phyloP scores from a whole-genome alignment of 2,888 invertebrate species.

The Phortica magna region DNA sequence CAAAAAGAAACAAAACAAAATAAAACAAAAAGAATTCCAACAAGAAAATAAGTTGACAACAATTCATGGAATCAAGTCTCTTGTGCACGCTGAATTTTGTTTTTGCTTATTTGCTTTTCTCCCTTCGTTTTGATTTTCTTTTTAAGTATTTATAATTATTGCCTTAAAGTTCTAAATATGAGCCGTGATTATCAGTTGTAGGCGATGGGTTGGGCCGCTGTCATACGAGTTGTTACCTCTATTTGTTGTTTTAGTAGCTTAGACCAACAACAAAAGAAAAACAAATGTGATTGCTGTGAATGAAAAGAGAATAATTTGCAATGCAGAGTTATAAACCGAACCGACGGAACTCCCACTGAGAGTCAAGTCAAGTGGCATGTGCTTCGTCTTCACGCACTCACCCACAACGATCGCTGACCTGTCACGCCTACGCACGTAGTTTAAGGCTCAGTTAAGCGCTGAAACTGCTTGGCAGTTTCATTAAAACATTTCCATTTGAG shows the following conservation, averaged over 20 bases:
- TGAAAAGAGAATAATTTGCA: no score
- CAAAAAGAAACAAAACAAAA: neutral
- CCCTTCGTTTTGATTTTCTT: neutral
- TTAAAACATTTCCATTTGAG: conserved; percentile 29
- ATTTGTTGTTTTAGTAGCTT: no score
- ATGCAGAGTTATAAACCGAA: no score
- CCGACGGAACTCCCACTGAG: no score
- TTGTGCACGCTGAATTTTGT: conserved; percentile 39
- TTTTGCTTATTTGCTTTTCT: neutral
- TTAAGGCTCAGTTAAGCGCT: conserved; percentile 29
- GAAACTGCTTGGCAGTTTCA: conserved; percentile 28
- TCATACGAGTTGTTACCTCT: neutral
- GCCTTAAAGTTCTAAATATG: neutral
- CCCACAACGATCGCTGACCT: neutral
- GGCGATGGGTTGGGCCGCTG: neutral
- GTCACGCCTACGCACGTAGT: neutral
- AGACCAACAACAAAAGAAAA: no score
- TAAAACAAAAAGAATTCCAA: neutral
- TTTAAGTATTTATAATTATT: neutral
- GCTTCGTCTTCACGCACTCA: neutral
- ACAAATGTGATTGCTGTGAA: no score
- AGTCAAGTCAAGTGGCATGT: no score
- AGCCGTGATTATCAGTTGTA: conserved; percentile 16
- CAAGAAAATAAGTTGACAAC: conserved; percentile 7
- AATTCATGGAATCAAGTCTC: conserved; percentile 43